Conservation (phyloP, 2,888 invertebrate species). For the Campopleginae sp. region DNA sequence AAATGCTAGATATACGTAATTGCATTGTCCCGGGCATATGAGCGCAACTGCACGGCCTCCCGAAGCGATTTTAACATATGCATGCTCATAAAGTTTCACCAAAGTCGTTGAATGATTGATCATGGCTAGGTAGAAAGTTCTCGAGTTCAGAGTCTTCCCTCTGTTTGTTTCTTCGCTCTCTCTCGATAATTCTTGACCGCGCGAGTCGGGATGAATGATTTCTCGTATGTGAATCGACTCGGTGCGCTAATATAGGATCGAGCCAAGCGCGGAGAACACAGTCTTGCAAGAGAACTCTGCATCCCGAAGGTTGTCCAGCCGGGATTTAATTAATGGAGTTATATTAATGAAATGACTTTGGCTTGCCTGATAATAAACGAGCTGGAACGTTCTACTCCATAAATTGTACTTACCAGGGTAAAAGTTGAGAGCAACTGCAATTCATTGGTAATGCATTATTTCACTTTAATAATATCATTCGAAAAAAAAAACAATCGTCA, state of each 20-base stretch:
- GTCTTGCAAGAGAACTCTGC: slow-evolving; percentile 3
- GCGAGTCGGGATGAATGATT: slow-evolving; percentile 54
- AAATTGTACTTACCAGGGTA: background rate
- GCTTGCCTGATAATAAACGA: slow-evolving; percentile 29
- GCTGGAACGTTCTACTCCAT: background rate
- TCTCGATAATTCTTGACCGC: slow-evolving; percentile 17
- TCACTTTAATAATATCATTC: background rate
- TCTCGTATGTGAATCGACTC: slow-evolving; percentile 38
- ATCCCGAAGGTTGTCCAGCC: slow-evolving; percentile 50
- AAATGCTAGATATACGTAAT: slow-evolving; percentile 4
- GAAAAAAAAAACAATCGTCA: background rate
- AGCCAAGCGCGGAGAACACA: slow-evolving; percentile 1
- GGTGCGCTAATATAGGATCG: background rate
- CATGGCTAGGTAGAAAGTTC: slow-evolving; percentile 57
- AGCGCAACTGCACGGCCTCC: background rate
- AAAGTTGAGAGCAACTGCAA: background rate
- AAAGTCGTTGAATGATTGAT: slow-evolving; percentile 56
- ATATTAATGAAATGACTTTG: slow-evolving; percentile 34
- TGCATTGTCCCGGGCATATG: slow-evolving; percentile 16
- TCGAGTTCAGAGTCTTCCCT: slow-evolving; percentile 46
- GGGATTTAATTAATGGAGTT: slow-evolving; percentile 58
- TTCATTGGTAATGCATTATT: slow-evolving; percentile 7
- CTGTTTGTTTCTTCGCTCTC: slow-evolving; percentile 32
- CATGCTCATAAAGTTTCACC: slow-evolving; percentile 60
- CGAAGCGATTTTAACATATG: slow-evolving; percentile 43